Evolutionary conservation across 2,888 invertebrate species (phyloP), one percentile per base, ranked within the genome.

Genomic region (Pecten maximus): DNA sequence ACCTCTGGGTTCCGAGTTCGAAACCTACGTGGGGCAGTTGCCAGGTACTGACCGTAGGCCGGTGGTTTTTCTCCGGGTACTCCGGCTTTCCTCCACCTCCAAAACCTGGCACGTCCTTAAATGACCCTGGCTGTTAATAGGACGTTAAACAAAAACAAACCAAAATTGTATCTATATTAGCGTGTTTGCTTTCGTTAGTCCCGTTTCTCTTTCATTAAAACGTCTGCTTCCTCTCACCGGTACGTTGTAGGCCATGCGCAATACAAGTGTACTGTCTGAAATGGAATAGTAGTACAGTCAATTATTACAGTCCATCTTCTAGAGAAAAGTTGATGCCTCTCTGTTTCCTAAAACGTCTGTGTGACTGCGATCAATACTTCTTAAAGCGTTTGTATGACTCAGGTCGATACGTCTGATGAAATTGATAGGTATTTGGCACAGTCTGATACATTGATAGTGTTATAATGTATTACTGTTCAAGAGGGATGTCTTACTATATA

Each of bases 351-450:
- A 60, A 74, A 74, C 74, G 74, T 74, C 35, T 74, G 35, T 35
- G 74, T 74, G 74, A 74, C 74, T 74, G 28, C 0, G 74, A 74
- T 74, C 74, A 74, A 74, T 74, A 74, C 74, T 74, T 74, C 74
- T 74, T 74, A 15, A 74, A 74, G 35, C 74, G 74, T 35, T 74
- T 3, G 74, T 74, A 74, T 74, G 74, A 74, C 74, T 74, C 74
- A 12, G 74, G 10, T 74, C 74, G 35, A 74, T 74, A 74, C 10
- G 74, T 74, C 74, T 74, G 74, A 74, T 74, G 74, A 74, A 74
- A 74, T 35, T 74, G 28, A 74, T 74, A 74, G 74, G 12, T 74
- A 23, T 74, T 74, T 35, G 74, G 74, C 28, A 28, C 74, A 28
- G 74, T 35, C 28, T 35, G 74, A 23, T 74, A 60, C 74, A 28